phyloP scores from a whole-genome alignment of 2,888 invertebrate genomes.

The Biston stratarius region DNA sequence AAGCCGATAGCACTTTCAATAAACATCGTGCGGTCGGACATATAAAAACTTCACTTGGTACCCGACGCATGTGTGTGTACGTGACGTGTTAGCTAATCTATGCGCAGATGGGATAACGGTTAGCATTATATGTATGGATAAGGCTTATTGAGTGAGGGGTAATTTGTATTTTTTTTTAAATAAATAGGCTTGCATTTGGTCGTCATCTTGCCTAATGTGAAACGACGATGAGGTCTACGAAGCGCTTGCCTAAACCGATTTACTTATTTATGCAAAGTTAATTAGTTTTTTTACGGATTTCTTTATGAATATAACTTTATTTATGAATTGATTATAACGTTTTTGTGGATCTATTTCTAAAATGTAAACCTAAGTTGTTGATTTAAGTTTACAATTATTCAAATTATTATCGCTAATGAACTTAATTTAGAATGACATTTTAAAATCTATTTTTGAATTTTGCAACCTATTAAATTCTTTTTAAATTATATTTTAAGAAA shows the following conservation, averaged over 20 bases:
- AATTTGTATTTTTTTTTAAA: slow-evolving; percentile 48
- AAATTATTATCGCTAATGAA: too few relatives aligned
- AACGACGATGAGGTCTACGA: too few relatives aligned
- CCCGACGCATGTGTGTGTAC: slow-evolving; percentile 69
- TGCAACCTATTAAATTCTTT: too few relatives aligned
- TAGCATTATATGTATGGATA: slow-evolving; percentile 59
- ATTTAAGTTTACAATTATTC: too few relatives aligned
- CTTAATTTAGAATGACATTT: too few relatives aligned
- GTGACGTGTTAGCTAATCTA: slow-evolving; percentile 71
- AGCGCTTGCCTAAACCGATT: too few relatives aligned
- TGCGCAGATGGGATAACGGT: slow-evolving; percentile 61
- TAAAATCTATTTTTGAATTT: too few relatives aligned
- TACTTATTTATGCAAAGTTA: too few relatives aligned
- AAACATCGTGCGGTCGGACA: slow-evolving; percentile 75
- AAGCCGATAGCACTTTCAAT: slow-evolving; percentile 79
- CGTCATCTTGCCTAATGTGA: too few relatives aligned
- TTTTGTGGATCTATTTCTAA: too few relatives aligned
- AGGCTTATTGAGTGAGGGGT: slow-evolving; percentile 45
- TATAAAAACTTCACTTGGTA: slow-evolving; percentile 76
- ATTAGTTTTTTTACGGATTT: slow-evolving; percentile 35
- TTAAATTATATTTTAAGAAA: too few relatives aligned
- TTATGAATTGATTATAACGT: background rate
- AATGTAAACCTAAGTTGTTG: too few relatives aligned
- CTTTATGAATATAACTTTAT: slow-evolving; percentile 37
- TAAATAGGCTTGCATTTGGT: background rate